Evolutionary conservation across 2,797 vertebrate genomes (phyloP), one percentile per base, ranked within the genome.

Genomic region (Triplophysa bombifrons): DNA sequence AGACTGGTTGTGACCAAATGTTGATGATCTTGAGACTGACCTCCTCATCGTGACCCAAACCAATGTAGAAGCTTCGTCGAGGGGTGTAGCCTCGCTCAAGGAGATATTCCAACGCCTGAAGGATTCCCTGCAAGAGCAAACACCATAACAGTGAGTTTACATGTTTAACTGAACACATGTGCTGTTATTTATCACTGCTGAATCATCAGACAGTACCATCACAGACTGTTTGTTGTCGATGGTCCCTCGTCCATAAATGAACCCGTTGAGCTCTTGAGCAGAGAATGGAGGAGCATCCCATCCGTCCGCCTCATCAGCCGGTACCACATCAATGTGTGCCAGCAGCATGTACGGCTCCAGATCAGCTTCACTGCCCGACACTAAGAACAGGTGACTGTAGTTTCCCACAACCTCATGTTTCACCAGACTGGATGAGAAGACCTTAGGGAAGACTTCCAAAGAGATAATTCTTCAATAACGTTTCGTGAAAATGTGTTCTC

Each of bases 281-380:
- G 96, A 98, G 89, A 99, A 99, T 0, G 97, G 98, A 3, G 95
- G 96, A 2, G 94, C 93, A 0, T 96, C 93, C 97, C 97, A 99
- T 73, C 94, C 96, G 46, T 97, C 93, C 0, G 90, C 87, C 84
- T 94, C 93, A 14, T 90, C n/a, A 66, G 96, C 96, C 14, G 98
- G 96, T 5, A 99, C 97, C 50, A 99, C 96, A n/a, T 99, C 98
- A n/a, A 95, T 93, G 90, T 99, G 97, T 46, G 97, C 96, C 80
- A 97, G 85, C 64, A 99, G 92, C 91, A 99, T 91, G 82, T 98
- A 98, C 0, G 97, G 97, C 81, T 88, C 81, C 82, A 97, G 81
- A 53, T 87, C 85, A 30, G 91, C 88, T 78, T 94, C 88, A 0
- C 93, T 93, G 50, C 97, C 97, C 74, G 68, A 85, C n/a, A 98